phyloP scores from a whole-genome alignment of 2,113 vertebrate genomes.

The Amazona guildingii region DNA sequence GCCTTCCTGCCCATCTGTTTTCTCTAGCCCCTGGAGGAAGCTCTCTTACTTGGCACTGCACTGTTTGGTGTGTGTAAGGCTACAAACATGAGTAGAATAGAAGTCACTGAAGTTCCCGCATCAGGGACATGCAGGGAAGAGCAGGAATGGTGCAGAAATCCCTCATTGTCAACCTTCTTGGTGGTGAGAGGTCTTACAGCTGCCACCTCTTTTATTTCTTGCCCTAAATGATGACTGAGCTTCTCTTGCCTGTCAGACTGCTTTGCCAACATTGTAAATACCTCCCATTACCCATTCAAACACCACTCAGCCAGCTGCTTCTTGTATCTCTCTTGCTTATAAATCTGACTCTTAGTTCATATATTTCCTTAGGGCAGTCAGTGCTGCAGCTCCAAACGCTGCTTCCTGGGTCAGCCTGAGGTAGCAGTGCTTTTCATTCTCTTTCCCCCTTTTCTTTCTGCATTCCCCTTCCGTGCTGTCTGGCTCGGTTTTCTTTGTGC shows the following conservation, averaged over 20 bases:
- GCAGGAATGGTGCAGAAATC: not conserved
- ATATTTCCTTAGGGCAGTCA: not conserved
- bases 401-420: not conserved
- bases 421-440: not conserved
- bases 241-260: slow-evolving; percentile 32
- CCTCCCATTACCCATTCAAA: slow-evolving; percentile 2
- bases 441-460: not conserved
- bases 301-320: slow-evolving; percentile 8
- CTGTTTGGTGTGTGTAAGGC: not conserved
- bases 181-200: not conserved
- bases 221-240: not conserved
- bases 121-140: not conserved
- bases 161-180: not conserved
- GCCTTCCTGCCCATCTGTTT: slow-evolving; percentile 30
- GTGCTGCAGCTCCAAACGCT: not conserved
- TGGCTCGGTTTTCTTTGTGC: not conserved
- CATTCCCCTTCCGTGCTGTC: not conserved
- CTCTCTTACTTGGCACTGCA: not conserved
- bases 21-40: not conserved
- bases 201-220: slow-evolving; percentile 40
- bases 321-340: not conserved
- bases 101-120: not conserved
- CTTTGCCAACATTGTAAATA: slow-evolving; percentile 23
- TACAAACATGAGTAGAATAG: not conserved
- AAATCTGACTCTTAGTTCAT: not conserved